Evolutionary conservation across 2,113 vertebrate genomes (phyloP).

Genomic region (Ciconia stormi): DNA sequence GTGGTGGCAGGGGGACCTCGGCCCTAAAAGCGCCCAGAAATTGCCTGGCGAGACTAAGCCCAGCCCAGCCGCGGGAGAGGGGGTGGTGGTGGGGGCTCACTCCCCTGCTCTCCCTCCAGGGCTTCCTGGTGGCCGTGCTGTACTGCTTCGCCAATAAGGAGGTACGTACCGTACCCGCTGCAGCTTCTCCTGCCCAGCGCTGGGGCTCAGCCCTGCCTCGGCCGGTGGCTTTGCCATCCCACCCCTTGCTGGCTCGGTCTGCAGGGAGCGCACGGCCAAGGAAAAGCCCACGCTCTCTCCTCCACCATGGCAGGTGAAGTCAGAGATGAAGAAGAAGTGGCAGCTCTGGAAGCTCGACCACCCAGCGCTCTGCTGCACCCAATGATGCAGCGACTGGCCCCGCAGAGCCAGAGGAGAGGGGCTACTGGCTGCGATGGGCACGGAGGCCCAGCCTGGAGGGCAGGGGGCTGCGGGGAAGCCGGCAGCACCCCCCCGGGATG

Average conservation of each 20-base stretch:
- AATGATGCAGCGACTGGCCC: constrained; percentile 14
- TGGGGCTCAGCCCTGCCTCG: not conserved
- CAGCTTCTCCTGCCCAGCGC: rapidly evolving
- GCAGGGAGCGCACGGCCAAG: not conserved
- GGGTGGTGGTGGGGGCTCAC: not conserved
- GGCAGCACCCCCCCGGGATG: not conserved
- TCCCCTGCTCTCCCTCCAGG: constrained; percentile 49
- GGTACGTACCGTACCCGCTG: constrained; percentile 52
- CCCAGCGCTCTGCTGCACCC: constrained; percentile 61
- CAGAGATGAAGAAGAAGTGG: constrained; percentile 80
- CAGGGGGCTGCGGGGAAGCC: not conserved
- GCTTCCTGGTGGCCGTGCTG: constrained; percentile 82
- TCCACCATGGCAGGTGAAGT: constrained; percentile 67
- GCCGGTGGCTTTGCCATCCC: not conserved
- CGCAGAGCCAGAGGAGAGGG: not conserved
- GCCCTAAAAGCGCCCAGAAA: not conserved
- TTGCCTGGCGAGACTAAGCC: not conserved
- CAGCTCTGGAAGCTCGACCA: constrained; percentile 75
- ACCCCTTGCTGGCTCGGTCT: rapidly evolving
- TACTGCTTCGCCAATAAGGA: constrained; percentile 87
- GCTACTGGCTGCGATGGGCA: rapidly evolving
- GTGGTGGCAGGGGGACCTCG: not conserved
- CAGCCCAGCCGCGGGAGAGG: not conserved
- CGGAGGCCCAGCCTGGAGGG: not conserved
- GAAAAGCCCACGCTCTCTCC: not conserved